phyloP scores from a whole-genome alignment of 2,113 vertebrate species.

The Ophiodon elongatus region DNA sequence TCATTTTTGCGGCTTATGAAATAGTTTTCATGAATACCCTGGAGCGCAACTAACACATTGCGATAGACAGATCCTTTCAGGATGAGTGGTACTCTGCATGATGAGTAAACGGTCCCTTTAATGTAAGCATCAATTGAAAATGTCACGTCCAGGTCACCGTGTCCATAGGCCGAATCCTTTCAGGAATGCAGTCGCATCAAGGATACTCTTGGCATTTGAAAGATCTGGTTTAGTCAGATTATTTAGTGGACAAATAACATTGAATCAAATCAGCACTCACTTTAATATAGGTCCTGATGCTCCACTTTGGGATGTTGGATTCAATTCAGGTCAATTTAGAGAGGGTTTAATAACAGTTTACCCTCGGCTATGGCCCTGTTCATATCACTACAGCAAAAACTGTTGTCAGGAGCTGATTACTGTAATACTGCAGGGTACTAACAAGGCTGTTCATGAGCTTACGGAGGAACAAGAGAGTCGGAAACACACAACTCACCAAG shows the following conservation, averaged over 20 bases:
- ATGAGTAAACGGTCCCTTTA: not conserved
- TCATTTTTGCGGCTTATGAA: no score
- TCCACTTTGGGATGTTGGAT: not conserved
- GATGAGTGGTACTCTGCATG: not conserved
- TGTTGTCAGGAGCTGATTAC: constrained; percentile 9
- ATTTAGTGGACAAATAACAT: not conserved
- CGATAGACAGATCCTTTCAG: no score
- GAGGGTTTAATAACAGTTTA: constrained; percentile 20
- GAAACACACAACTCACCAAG: not conserved
- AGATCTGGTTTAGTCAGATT: not conserved
- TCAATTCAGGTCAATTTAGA: constrained; percentile 35
- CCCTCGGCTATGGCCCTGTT: not conserved
- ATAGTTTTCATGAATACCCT: no score
- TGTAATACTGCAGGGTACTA: not conserved
- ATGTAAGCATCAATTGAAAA: not conserved
- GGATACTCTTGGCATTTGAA: not conserved
- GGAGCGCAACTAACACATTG: no score
- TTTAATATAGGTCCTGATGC: not conserved
- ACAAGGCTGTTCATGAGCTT: not conserved
- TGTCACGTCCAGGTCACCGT: not conserved
- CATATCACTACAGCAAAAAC: not conserved
- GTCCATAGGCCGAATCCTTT: not conserved
- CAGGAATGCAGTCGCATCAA: not conserved
- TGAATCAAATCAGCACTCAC: constrained; percentile 11
- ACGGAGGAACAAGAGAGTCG: not conserved